phyloP scores from a whole-genome alignment of 2,797 vertebrate species.

The Eulemur rubriventer region DNA sequence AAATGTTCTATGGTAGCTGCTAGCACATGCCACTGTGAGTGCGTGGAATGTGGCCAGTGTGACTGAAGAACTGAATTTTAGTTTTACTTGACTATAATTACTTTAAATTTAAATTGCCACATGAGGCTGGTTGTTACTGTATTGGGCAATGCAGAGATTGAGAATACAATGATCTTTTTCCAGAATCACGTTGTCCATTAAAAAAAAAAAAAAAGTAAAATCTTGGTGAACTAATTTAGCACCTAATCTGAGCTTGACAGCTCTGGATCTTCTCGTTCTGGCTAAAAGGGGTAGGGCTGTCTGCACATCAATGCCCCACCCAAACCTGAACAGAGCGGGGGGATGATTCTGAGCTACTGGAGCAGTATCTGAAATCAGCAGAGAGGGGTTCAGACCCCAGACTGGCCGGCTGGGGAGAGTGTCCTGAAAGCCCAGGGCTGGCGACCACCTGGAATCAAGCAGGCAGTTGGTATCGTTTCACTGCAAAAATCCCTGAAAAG shows the following conservation, averaged over 20 bases:
- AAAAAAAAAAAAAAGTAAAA: neutral
- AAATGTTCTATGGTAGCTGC: neutral
- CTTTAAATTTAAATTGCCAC: constrained; percentile 2
- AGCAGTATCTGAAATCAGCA: neutral
- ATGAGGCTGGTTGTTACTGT: neutral
- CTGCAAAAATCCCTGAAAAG: neutral
- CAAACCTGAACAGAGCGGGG: neutral
- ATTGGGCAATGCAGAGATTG: neutral
- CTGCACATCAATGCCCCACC: neutral
- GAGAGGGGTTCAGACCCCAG: neutral
- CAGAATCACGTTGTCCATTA: neutral
- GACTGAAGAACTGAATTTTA: neutral
- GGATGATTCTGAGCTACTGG: neutral
- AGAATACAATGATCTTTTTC: neutral
- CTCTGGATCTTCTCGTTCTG: neutral
- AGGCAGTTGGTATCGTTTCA: neutral
- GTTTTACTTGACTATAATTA: neutral
- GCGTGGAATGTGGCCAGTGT: neutral
- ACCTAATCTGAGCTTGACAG: neutral
- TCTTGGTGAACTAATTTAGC: neutral
- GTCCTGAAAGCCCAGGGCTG: neutral
- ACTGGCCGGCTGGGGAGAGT: neutral
- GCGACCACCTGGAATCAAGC: neutral
- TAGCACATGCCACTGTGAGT: neutral
- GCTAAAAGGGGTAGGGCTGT: neutral